Evolutionary conservation across 2,797 vertebrate species (phyloP).

Genomic region (Schizopygopsis pylzovi): DNA sequence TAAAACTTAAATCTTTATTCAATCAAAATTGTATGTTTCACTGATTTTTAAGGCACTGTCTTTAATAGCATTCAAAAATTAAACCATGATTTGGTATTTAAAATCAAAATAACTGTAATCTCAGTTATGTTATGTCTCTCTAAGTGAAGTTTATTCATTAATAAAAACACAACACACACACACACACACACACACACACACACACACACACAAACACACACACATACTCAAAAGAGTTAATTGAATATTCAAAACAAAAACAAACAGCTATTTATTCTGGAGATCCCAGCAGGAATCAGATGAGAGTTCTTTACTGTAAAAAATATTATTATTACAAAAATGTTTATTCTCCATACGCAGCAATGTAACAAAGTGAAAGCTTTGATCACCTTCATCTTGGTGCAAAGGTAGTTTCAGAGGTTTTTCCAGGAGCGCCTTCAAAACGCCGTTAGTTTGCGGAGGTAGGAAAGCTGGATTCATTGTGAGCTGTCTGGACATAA

Average conservation of each 20-base stretch:
- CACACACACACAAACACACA: no score
- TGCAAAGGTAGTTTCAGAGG: constrained; percentile 86
- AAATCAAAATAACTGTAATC: background rate
- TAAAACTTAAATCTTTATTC: background rate
- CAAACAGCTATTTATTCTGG: background rate
- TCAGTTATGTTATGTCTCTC: background rate
- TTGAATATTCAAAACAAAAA: background rate
- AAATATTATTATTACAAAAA: background rate
- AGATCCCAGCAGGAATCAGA: background rate
- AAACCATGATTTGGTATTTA: background rate
- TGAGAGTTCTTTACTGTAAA: background rate
- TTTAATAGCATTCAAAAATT: background rate
- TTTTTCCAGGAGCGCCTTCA: constrained; percentile 90
- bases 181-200: no score
- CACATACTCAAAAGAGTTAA: background rate
- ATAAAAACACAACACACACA: background rate
- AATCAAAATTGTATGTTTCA: background rate
- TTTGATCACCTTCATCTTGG: constrained; percentile 83
- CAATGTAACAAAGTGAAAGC: background rate
- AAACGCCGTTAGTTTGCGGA: constrained; percentile 86
- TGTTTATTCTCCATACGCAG: accelerated
- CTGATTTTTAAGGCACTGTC: background rate
- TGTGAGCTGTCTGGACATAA: constrained; percentile 84
- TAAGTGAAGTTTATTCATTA: background rate
- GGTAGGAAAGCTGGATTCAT: constrained; percentile 85